phyloP scores from a whole-genome alignment of 2,888 invertebrate genomes.

The Epinotia demarniana region DNA sequence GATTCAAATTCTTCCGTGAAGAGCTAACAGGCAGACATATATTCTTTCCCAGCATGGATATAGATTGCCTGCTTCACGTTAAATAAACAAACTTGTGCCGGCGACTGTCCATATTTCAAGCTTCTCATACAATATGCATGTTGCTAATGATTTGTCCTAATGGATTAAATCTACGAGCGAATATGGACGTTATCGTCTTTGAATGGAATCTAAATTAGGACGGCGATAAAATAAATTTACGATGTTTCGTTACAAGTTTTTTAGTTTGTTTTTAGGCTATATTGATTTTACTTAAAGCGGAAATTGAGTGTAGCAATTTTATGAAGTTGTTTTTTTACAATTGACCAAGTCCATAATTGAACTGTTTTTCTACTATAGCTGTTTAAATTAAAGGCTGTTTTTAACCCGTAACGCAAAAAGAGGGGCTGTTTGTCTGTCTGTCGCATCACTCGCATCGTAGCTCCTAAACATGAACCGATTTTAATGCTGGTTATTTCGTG shows the following conservation, averaged over 20 bases:
- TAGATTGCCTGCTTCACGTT: too few species aligned
- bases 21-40: too few species aligned
- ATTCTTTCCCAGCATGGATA: too few species aligned
- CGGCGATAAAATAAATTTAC: not conserved
- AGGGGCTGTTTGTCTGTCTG: too few species aligned
- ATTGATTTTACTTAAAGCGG: conserved; percentile 9
- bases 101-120: conserved; percentile 28
- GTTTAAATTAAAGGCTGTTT: too few species aligned
- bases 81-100: not conserved
- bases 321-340: conserved; percentile 1
- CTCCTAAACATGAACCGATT: too few species aligned
- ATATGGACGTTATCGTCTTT: not conserved
- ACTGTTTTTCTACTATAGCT: too few species aligned
- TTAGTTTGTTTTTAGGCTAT: conserved; percentile 12
- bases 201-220: not conserved
- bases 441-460: too few species aligned
- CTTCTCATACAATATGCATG: conserved; percentile 41
- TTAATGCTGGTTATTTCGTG: too few species aligned
- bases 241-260: not conserved
- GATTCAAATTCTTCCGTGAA: too few species aligned
- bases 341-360: not conserved
- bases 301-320: not conserved
- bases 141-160: conserved; percentile 36
- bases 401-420: too few species aligned
- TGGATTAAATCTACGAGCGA: conserved; percentile 1